phyloP scores from a whole-genome alignment of 2,888 invertebrate species.

The Lasioglossum villosulum region DNA sequence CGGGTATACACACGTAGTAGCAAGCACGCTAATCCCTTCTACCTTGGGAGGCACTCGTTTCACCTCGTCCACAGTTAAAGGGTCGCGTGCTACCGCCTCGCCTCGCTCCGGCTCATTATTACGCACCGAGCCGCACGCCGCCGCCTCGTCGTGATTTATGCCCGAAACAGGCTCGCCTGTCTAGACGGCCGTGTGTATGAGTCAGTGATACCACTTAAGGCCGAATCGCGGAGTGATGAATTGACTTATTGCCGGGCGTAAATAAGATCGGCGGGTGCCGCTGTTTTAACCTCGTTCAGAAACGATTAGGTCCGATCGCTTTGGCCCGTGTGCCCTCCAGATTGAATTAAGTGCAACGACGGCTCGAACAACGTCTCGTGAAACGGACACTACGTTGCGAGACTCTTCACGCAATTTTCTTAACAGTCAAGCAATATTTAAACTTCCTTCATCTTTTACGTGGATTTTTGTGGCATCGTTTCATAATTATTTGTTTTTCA shows the following conservation, averaged over 20 bases:
- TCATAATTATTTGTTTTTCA: too few relatives aligned
- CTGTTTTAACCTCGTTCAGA: conserved; percentile 54
- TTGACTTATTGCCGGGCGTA: conserved; percentile 64
- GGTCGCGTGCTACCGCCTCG: conserved; percentile 61
- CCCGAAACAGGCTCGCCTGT: conserved; percentile 33
- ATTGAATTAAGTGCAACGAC: conserved; percentile 26
- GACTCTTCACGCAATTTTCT: background rate
- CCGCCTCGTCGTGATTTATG: conserved; percentile 58
- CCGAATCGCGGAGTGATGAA: conserved; percentile 58
- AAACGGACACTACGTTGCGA: background rate
- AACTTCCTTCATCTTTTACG: background rate
- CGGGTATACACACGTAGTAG: conserved; percentile 6
- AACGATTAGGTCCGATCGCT: conserved; percentile 40
- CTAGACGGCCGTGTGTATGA: conserved; percentile 61
- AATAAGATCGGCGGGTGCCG: conserved; percentile 60
- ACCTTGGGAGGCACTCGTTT: conserved; percentile 52
- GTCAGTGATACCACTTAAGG: conserved; percentile 65
- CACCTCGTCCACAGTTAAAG: conserved; percentile 44
- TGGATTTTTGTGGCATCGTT: background rate
- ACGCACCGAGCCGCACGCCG: conserved; percentile 48
- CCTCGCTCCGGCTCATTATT: conserved; percentile 68
- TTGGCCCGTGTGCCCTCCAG: conserved; percentile 31
- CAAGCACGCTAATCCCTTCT: conserved; percentile 42
- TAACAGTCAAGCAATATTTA: background rate
- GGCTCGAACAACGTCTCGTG: background rate